A percentile compares a stretch with the other conserved stretches of the same genome.
These are phyloP conservation scores for Monochamus saltuarius DNA, from an alignment of 1,140 invertebrate species.

Conservation along the genomic window DNA sequence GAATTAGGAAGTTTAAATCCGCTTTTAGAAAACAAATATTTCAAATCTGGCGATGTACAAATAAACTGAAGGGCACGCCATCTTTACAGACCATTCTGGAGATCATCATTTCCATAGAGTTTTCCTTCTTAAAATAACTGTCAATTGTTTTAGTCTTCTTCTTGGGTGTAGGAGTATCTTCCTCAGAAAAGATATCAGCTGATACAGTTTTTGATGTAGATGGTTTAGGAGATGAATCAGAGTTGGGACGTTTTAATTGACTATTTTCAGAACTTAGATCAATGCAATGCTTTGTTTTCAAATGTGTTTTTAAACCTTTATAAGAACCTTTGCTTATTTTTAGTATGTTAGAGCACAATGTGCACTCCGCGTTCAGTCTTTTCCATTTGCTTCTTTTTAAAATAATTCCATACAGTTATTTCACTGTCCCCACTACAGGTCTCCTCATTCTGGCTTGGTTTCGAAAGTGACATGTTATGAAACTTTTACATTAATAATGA, in stretches of 20 bases:
- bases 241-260: conserved; percentile 7
- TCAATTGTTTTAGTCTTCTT: conserved; percentile 31
- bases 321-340: conserved; percentile 32
- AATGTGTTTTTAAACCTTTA: conserved; percentile 34
- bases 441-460: conserved; percentile 6
- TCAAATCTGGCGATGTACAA: conserved; percentile 24
- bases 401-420: no score
- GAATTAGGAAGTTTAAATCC: conserved; percentile 28
- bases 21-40: conserved; percentile 31
- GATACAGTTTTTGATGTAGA: conserved; percentile 18
- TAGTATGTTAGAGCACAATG: conserved; percentile 10
- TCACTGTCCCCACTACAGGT: background rate
- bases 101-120: conserved; percentile 33
- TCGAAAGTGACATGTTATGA: conserved; percentile 16
- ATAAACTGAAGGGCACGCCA: conserved; percentile 28
- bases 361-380: conserved; percentile 6
- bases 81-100: conserved; percentile 36
- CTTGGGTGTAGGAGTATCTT: conserved; percentile 14
- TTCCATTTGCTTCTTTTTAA: conserved; percentile 1
- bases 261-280: conserved; percentile 19
- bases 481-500: conserved; percentile 5
- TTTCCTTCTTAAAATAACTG: conserved; percentile 31
- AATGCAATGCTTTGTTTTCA: conserved; percentile 31
- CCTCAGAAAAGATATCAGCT: conserved; percentile 18
- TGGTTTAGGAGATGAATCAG: conserved; percentile 15